Evolutionary conservation across 1,140 invertebrate species (phyloP).

Genomic region (Pseudachorutes palmiensis): DNA sequence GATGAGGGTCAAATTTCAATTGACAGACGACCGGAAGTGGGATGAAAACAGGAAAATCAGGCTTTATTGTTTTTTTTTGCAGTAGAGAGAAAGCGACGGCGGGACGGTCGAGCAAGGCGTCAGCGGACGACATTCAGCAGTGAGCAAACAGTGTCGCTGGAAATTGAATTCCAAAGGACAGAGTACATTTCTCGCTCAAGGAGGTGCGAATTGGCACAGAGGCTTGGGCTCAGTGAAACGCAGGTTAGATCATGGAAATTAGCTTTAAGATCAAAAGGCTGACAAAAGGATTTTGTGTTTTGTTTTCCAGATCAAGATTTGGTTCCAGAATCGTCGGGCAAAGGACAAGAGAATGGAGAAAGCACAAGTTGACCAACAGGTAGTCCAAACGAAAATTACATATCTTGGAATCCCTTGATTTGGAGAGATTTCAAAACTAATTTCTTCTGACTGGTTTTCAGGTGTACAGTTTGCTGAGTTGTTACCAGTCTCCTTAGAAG

Average conservation of each 20-base stretch:
- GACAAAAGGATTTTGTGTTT: no score
- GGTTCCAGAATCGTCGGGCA: conserved; percentile 92
- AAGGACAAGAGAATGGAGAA: conserved; percentile 95
- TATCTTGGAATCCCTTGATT: neutral
- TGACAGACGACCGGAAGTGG: no score
- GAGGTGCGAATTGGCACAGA: conserved; percentile 75
- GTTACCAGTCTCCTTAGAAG: no score
- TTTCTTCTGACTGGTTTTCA: neutral
- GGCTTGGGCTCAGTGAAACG: conserved; percentile 75
- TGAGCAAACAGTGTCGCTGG: conserved; percentile 81
- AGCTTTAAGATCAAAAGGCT: neutral
- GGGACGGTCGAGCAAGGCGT: conserved; percentile 71
- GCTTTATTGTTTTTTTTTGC: conserved; percentile 13
- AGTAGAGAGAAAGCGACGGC: conserved; percentile 76
- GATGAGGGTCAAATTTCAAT: no score
- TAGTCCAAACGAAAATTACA: conserved; percentile 47
- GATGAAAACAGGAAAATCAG: no score
- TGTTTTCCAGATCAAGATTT: conserved; percentile 76
- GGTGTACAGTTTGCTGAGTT: no score
- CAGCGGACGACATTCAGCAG: conserved; percentile 90
- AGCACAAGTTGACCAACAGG: conserved; percentile 86
- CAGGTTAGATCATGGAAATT: conserved; percentile 41
- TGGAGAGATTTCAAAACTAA: neutral
- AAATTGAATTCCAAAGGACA: conserved; percentile 78
- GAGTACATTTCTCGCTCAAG: conserved; percentile 84